These are phyloP conservation scores for Drosophila subquinaria DNA, from an alignment of 2,888 invertebrate species.

Conservation along the genomic window DNA sequence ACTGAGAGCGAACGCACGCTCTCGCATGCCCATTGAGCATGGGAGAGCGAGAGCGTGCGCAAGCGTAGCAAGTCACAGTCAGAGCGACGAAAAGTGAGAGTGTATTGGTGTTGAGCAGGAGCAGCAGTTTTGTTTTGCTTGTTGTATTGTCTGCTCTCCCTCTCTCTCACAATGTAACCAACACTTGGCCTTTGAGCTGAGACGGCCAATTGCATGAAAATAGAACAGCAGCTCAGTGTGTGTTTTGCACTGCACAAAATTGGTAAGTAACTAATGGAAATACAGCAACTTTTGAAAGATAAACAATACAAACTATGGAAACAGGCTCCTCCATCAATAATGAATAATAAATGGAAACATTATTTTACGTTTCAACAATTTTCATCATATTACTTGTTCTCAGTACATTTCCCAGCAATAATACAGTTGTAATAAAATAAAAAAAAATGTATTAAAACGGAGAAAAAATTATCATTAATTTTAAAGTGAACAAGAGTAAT, in stretches of 20 bases:
- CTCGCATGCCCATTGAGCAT: neutral
- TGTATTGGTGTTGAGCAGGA: constrained; percentile 29
- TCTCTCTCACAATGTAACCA: constrained; percentile 6
- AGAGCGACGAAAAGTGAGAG: constrained; percentile 47
- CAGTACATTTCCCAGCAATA: too few relatives aligned
- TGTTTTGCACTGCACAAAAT: constrained; percentile 32
- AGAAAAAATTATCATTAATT: too few relatives aligned
- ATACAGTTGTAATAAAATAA: too few relatives aligned
- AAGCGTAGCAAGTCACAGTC: constrained; percentile 40
- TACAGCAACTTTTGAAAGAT: neutral
- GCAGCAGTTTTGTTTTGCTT: constrained; percentile 12
- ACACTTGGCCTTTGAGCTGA: constrained; percentile 29
- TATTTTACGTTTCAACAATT: too few relatives aligned
- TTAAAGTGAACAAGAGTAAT: neutral
- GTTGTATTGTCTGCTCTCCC: constrained; percentile 11
- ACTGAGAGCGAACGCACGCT: neutral
- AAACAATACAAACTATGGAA: neutral
- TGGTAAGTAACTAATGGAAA: neutral
- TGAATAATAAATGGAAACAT: too few relatives aligned
- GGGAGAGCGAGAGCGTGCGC: constrained; percentile 41
- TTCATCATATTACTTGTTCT: too few relatives aligned
- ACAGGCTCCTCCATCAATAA: too few relatives aligned
- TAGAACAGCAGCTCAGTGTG: constrained; percentile 24
- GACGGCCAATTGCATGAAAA: constrained; percentile 19
- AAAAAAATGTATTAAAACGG: too few relatives aligned